Percentiles rank a stretch among this genome's conserved stretches.
These are phyloP conservation scores for Pelobates cultripes DNA, from an alignment of 2,797 vertebrate genomes.

Conservation along the genomic window DNA sequence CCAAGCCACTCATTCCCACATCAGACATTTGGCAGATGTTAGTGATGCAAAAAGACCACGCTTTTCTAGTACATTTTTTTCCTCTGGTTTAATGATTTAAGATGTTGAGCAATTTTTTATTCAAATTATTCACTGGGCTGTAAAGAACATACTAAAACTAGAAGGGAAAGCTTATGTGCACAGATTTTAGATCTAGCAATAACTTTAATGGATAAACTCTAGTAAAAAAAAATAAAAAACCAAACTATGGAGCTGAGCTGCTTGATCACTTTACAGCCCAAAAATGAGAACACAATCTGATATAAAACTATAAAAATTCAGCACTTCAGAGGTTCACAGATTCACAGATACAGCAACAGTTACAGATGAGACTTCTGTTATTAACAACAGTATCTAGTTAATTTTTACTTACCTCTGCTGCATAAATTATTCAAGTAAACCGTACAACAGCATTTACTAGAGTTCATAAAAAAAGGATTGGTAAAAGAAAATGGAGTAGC, in stretches of 20 bases:
- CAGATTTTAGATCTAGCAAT: constrained; percentile 55
- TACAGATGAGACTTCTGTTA: constrained; percentile 40
- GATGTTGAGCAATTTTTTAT: constrained; percentile 54
- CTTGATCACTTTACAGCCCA: constrained; percentile 47
- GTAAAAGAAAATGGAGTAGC: no score
- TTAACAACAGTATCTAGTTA: constrained; percentile 15
- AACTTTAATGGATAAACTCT: constrained; percentile 52
- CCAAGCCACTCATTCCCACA: constrained; percentile 56
- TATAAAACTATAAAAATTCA: constrained; percentile 44
- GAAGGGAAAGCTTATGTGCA: constrained; percentile 54
- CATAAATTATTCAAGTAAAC: no score
- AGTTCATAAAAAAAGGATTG: no score
- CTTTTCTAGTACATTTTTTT: constrained; percentile 49
- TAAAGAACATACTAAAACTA: constrained; percentile 56
- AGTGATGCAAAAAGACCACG: constrained; percentile 51
- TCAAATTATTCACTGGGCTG: constrained; percentile 56
- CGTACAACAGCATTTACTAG: no score
- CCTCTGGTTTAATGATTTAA: constrained; percentile 55
- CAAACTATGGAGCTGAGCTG: constrained; percentile 13
- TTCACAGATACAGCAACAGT: constrained; percentile 33
- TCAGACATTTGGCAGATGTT: constrained; percentile 57
- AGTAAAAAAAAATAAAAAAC: constrained; percentile 19
- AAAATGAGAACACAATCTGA: constrained; percentile 41
- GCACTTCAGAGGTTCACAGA: constrained; percentile 40
- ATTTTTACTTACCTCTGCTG: neutral